Percentiles rank a stretch among this genome's conserved stretches.
phyloP scores from a whole-genome alignment of 2,797 vertebrate species.

The Otolemur crassicaudatus region DNA sequence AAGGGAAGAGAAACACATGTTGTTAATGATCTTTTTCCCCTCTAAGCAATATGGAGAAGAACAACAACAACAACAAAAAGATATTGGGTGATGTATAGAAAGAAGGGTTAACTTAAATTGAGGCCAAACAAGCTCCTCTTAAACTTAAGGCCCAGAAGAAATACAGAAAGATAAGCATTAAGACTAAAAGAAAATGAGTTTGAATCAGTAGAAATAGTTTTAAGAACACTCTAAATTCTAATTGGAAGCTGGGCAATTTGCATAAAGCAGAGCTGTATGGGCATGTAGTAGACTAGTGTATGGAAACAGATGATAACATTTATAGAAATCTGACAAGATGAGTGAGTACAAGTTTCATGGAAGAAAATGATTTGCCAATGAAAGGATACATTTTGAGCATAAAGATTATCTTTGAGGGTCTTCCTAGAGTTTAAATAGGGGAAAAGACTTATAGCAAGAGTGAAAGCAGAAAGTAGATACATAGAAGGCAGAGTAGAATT shows the following conservation, averaged over 20 bases:
- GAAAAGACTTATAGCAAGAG: background rate
- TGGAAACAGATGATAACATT: background rate
- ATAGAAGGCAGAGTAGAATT: background rate
- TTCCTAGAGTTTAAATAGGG: background rate
- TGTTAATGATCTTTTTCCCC: background rate
- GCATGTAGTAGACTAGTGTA: background rate
- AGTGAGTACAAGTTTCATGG: background rate
- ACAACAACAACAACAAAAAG: background rate
- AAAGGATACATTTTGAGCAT: constrained; percentile 29
- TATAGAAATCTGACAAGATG: constrained; percentile 10
- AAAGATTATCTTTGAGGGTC: background rate
- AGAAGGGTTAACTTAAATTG: background rate
- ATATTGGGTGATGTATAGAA: background rate
- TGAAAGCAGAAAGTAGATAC: background rate
- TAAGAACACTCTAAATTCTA: background rate
- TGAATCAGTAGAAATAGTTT: constrained; percentile 45
- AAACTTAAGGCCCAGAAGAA: constrained; percentile 38
- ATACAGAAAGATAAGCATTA: constrained; percentile 18
- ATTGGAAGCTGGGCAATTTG: background rate
- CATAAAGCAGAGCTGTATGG: background rate
- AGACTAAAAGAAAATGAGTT: constrained; percentile 31
- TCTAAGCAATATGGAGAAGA: background rate
- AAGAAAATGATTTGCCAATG: constrained; percentile 30
- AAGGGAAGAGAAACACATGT: background rate
- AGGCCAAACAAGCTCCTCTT: background rate